These are phyloP conservation scores for Stigmatopora argus DNA, from an alignment of 2,113 vertebrate genomes.

Conservation along the genomic window DNA sequence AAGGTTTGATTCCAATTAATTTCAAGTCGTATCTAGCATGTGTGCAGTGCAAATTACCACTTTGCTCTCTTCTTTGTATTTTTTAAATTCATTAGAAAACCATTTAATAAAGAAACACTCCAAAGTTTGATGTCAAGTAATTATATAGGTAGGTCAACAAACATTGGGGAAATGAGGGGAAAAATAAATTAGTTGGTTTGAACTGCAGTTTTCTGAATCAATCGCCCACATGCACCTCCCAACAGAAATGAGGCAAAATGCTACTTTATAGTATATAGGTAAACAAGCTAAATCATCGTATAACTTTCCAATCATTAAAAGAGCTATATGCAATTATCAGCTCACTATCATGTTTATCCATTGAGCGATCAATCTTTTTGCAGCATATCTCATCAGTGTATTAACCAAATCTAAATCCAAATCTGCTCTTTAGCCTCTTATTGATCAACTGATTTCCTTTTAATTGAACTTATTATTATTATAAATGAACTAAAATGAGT, in stretches of 20 bases:
- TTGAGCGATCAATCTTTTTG: too few relatives aligned
- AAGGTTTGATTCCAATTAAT: slow-evolving; percentile 9
- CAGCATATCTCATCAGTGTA: too few relatives aligned
- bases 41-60: slow-evolving; percentile 10
- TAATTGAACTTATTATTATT: too few relatives aligned
- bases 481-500: too few relatives aligned
- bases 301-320: slow-evolving; percentile 5
- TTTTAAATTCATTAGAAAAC: slow-evolving; percentile 1
- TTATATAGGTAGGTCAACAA: slow-evolving; percentile 22
- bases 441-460: too few relatives aligned
- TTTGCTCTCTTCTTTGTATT: background rate
- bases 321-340: too few relatives aligned
- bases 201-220: slow-evolving; percentile 15
- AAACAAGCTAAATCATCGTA: background rate
- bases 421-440: too few relatives aligned
- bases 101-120: slow-evolving; percentile 11
- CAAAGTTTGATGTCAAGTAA: slow-evolving; percentile 13
- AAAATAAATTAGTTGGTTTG: slow-evolving; percentile 19
- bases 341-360: too few relatives aligned
- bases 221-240: slow-evolving; percentile 21
- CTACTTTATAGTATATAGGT: background rate
- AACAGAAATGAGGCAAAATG: slow-evolving; percentile 4
- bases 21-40: slow-evolving; percentile 10
- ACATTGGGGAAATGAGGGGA: slow-evolving; percentile 15
- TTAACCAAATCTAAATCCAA: too few relatives aligned